Conservation (phyloP, 1,140 invertebrate species). For the Nomia melanderi region DNA sequence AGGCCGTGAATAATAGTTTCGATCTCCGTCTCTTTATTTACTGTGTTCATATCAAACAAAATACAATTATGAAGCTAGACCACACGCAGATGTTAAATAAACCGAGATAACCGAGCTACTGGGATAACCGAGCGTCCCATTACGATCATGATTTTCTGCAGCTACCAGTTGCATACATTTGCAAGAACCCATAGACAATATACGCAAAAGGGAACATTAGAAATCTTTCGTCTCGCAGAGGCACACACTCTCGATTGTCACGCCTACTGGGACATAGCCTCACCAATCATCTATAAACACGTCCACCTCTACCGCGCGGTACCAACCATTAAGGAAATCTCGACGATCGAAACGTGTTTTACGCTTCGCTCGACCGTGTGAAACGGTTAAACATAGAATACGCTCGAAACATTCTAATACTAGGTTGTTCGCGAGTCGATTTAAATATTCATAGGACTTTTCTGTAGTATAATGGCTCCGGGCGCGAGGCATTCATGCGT, state of each 20-base stretch:
- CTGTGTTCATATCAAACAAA: too few relatives aligned
- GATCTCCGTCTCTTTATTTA: too few relatives aligned
- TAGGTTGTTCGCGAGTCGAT: too few relatives aligned
- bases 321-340: background rate
- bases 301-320: background rate
- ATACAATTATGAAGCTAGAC: too few relatives aligned
- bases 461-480: too few relatives aligned
- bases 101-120: too few relatives aligned
- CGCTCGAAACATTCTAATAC: background rate
- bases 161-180: background rate
- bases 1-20: too few relatives aligned
- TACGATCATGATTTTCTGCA: too few relatives aligned
- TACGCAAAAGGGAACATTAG: background rate
- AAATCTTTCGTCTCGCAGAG: slow-evolving; percentile 1
- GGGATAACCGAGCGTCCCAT: too few relatives aligned
- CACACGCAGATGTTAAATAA: too few relatives aligned
- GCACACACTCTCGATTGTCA: background rate
- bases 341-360: background rate
- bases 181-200: background rate
- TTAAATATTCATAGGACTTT: background rate
- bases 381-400: background rate
- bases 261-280: background rate
- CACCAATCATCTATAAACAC: slow-evolving; percentile 3
- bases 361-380: background rate
- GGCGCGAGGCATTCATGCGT: too few relatives aligned